Percentiles rank a stretch among this genome's conserved stretches.
phyloP scores from a whole-genome alignment of 2,113 vertebrate genomes.

The Pseudopodoces humilis region DNA sequence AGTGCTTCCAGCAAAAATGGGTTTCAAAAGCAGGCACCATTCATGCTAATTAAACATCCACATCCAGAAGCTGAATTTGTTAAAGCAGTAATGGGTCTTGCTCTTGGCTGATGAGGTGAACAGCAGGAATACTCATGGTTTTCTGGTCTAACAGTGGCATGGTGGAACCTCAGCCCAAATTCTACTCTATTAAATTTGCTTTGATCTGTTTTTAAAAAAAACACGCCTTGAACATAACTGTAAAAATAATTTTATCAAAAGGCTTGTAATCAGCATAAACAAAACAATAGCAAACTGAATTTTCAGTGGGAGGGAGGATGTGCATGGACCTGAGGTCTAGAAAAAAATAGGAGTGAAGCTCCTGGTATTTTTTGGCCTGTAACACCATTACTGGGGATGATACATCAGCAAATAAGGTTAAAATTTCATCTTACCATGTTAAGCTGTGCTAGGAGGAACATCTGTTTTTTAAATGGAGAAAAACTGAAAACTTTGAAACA shows the following conservation, averaged over 20 bases:
- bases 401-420: background rate
- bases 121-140: background rate
- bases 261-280: background rate
- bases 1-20: background rate
- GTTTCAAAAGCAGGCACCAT: background rate
- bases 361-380: background rate
- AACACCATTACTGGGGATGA: background rate
- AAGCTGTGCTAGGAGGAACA: background rate
- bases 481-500: background rate
- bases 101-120: background rate
- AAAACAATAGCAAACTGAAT: background rate
- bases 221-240: background rate
- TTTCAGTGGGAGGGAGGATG: rapidly evolving
- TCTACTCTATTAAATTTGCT: background rate
- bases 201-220: background rate
- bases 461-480: background rate
- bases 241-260: background rate
- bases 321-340: background rate
- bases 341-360: background rate
- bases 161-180: background rate
- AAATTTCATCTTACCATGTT: background rate
- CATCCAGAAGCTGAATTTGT: background rate
- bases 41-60: background rate
- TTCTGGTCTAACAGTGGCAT: background rate
- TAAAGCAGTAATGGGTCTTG: background rate